A percentile compares a stretch with the other conserved stretches of the same genome.
Conservation (phyloP, 1,140 invertebrate genomes). For the Papilio helenus region DNA sequence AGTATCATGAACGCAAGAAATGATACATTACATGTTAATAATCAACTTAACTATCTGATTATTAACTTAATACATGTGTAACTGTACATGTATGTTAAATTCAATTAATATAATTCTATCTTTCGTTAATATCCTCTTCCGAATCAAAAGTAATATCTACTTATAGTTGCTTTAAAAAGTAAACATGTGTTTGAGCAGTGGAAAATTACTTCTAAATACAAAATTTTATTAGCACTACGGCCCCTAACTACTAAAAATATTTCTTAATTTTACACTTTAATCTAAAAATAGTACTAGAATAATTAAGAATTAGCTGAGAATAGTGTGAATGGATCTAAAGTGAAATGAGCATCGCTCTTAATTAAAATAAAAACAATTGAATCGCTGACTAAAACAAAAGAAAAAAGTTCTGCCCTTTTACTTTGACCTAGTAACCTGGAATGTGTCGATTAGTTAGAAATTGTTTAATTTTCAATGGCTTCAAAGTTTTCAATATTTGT, state of each 20-base stretch:
- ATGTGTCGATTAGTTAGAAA: background rate
- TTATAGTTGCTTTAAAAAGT: no score
- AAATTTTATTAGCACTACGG: no score
- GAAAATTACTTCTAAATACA: no score
- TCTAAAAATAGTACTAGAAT: background rate
- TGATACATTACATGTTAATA: background rate
- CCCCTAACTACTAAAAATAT: background rate
- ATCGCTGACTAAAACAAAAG: slow-evolving; percentile 10
- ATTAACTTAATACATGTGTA: slow-evolving; percentile 8
- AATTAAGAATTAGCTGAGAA: background rate
- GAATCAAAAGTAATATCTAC: no score
- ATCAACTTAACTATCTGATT: slow-evolving; percentile 6
- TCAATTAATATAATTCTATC: background rate
- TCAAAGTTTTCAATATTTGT: no score
- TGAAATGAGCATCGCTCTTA: slow-evolving; percentile 12
- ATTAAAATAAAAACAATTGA: slow-evolving; percentile 21
- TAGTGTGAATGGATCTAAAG: background rate
- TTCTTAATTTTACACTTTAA: background rate
- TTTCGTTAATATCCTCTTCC: background rate
- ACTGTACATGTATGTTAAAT: background rate
- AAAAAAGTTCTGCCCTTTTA: slow-evolving; percentile 11
- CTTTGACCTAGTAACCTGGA: slow-evolving; percentile 16
- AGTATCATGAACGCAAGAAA: slow-evolving; percentile 6
- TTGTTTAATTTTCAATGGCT: background rate
- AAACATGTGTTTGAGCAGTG: no score